Conservation (phyloP, 2,888 invertebrate species). For the Hydrotaea diabolus region DNA sequence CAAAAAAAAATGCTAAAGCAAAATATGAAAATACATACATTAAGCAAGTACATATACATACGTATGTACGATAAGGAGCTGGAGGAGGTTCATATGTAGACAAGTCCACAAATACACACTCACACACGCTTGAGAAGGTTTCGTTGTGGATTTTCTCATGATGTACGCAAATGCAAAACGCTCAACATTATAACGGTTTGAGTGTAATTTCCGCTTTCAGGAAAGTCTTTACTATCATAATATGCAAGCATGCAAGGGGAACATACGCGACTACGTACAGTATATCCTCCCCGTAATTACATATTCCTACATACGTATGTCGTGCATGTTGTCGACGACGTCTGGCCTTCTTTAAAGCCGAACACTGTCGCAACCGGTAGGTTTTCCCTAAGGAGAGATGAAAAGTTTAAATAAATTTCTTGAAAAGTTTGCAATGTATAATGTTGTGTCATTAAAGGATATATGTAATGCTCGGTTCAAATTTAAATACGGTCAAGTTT, state of each 20-base stretch:
- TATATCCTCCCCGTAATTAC: neutral
- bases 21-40: neutral
- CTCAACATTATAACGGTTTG: slow-evolving; percentile 35
- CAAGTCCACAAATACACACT: neutral
- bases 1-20: neutral
- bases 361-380: too few relatives aligned
- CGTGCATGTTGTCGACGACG: too few relatives aligned
- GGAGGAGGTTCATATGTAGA: neutral
- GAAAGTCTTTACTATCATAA: slow-evolving; percentile 33
- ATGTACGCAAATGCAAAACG: slow-evolving; percentile 4
- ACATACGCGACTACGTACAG: neutral
- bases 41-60: neutral
- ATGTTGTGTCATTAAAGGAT: too few relatives aligned
- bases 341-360: too few relatives aligned
- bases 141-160: slow-evolving; percentile 7
- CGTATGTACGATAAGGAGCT: neutral
- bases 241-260: neutral
- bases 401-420: too few relatives aligned
- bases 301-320: neutral
- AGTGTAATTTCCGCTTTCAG: slow-evolving; percentile 52
- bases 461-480: too few relatives aligned
- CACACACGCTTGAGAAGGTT: neutral
- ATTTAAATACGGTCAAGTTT: too few relatives aligned
- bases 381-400: too few relatives aligned
- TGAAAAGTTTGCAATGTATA: too few relatives aligned